Evolutionary conservation across 2,888 invertebrate species (phyloP), one percentile per base, ranked within the genome.

Genomic region (Lagria hirta): DNA sequence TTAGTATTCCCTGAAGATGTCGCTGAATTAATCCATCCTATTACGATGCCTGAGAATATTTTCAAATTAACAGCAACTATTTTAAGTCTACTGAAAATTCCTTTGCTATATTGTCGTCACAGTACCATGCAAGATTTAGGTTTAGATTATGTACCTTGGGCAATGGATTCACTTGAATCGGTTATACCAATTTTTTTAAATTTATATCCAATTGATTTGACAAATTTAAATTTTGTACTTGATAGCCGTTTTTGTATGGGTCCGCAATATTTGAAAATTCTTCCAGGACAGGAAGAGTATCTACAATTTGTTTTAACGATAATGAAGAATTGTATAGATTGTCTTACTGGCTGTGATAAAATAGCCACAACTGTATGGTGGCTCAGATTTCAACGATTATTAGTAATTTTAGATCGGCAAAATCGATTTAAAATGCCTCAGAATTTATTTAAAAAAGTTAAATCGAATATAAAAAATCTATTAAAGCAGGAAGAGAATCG

Each of bases 1-100:
- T 73, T 84, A 57, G 75, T 83, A 23, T 79, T 79, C 49, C 73
- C 77, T 18, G 80, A 80, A 53, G 83, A 83, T 60, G 77, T 82
- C 5, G 74, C 78, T 1, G 82, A 82, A 57, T 78, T 85, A 63
- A 80, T 88, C 51, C 84, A 81, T 69, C 86, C 88, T 3, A 73
- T 83, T 27, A 75, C 80, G 22, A 75, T 75, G 29, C 71, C 73
- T 4, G 73, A 73, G 37, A 80, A 82, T 44, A 76, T 75, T 18
- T 77, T 83, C 61, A 76, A 77, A 58, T 70, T 87, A 55, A 76
- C 79, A 14, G 72, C 79, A 8, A 75, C 79, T 22, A 75, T 80
- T 54, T 71, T 88, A 49, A 67, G 75, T 4, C 58, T 75, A 14
- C 60, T 80, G 52, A 83, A 84, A 72, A 65, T 82, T 24, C 83